phyloP scores from a whole-genome alignment of 2,113 vertebrate genomes.

The Mohoua ochrocephala region DNA sequence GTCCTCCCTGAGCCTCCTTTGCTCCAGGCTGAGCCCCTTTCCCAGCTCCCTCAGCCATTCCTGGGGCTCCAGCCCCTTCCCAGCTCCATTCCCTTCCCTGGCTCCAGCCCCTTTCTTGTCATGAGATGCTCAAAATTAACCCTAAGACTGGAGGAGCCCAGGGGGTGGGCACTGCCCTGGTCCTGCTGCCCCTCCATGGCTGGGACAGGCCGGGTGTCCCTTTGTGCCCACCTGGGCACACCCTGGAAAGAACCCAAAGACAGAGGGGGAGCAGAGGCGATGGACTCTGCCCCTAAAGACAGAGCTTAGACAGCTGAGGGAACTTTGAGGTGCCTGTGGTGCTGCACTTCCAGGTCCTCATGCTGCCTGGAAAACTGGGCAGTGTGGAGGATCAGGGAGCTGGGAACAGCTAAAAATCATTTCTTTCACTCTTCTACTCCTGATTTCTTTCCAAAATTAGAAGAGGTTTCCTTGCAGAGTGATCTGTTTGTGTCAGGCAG shows the following conservation, averaged over 20 bases:
- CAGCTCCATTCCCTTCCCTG: background rate
- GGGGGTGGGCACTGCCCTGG: background rate
- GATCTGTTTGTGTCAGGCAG: background rate
- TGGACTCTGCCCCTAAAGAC: background rate
- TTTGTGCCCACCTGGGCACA: background rate
- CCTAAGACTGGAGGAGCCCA: background rate
- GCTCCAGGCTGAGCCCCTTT: background rate
- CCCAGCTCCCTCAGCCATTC: background rate
- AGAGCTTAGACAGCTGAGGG: background rate
- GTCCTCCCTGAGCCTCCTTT: background rate
- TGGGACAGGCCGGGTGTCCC: background rate
- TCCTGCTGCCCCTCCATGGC: background rate
- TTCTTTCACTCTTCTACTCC: background rate
- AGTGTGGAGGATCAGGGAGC: background rate
- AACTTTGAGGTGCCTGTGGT: background rate
- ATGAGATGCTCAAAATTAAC: background rate
- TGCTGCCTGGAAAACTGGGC: background rate
- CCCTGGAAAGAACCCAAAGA: background rate
- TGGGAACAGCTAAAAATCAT: background rate
- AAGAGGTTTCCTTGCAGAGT: background rate
- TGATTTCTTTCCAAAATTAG: background rate
- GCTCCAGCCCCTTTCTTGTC: background rate
- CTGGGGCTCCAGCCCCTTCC: background rate
- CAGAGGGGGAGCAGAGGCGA: background rate
- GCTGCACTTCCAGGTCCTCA: background rate